These are phyloP conservation scores for Rhea pennata DNA, from an alignment of 2,113 vertebrate genomes.

Conservation along the genomic window DNA sequence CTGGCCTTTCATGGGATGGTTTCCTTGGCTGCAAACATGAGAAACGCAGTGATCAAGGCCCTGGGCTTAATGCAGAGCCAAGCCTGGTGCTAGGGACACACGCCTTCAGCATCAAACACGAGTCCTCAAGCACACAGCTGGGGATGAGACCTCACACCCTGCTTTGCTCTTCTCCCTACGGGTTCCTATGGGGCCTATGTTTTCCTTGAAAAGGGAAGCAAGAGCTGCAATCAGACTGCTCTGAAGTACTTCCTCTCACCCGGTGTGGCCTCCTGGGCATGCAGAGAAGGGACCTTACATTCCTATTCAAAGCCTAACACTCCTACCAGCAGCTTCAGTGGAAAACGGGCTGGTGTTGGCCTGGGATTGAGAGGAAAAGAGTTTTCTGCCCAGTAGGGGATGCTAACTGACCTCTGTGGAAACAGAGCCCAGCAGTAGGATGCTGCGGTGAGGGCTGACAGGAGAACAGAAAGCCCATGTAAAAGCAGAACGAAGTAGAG, in stretches of 20 bases:
- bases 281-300: neutral
- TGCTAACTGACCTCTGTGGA: neutral
- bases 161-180: neutral
- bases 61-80: neutral
- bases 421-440: neutral
- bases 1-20: neutral
- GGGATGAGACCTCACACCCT: neutral
- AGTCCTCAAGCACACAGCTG: neutral
- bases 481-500: neutral
- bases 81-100: rapidly evolving
- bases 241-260: neutral
- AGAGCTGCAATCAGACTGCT: neutral
- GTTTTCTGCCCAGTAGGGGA: neutral
- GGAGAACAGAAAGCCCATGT: neutral
- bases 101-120: neutral
- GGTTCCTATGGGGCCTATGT: no score
- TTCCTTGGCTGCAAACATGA: neutral
- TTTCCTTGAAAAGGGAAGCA: neutral
- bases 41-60: neutral
- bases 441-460: neutral
- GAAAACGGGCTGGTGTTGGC: neutral
- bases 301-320: neutral
- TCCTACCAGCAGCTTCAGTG: neutral
- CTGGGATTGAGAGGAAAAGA: neutral
- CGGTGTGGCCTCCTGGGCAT: neutral